Percentiles rank a stretch among this genome's conserved stretches.
phyloP scores from a whole-genome alignment of 2,888 invertebrate species.

The Dynastes maya region DNA sequence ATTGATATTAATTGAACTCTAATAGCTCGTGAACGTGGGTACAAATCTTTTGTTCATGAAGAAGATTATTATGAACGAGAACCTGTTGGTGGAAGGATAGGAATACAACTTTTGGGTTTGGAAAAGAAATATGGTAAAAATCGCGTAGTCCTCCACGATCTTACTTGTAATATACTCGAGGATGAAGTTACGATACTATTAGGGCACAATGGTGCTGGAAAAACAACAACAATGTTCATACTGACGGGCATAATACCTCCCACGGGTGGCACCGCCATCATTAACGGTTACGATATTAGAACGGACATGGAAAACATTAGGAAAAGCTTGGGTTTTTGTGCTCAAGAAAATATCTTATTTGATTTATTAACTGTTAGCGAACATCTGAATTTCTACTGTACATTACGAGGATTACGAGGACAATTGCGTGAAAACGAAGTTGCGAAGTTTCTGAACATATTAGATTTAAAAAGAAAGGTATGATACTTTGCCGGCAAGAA shows the following conservation, averaged over 20 bases:
- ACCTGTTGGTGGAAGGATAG: conserved; percentile 70
- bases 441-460: conserved; percentile 75
- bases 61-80: conserved; percentile 71
- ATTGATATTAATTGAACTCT: conserved; percentile 63
- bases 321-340: conserved; percentile 84
- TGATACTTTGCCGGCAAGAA: not conserved
- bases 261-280: conserved; percentile 79
- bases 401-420: conserved; percentile 67
- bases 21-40: not conserved
- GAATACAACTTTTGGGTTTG: conserved; percentile 74
- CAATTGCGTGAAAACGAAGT: conserved; percentile 77
- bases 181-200: conserved; percentile 91
- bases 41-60: not conserved
- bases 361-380: conserved; percentile 87
- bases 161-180: conserved; percentile 87
- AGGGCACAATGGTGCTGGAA: conserved; percentile 88
- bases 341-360: conserved; percentile 90
- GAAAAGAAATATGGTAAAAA: conserved; percentile 76
- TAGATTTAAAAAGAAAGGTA: conserved; percentile 80
- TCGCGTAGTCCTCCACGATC: conserved; percentile 77
- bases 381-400: conserved; percentile 87
- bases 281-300: conserved; percentile 83
- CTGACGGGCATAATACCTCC: conserved; percentile 85
- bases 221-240: conserved; percentile 93
- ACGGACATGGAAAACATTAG: conserved; percentile 78